Conservation (phyloP, 2,113 vertebrate species). For the Eira barbara region DNA sequence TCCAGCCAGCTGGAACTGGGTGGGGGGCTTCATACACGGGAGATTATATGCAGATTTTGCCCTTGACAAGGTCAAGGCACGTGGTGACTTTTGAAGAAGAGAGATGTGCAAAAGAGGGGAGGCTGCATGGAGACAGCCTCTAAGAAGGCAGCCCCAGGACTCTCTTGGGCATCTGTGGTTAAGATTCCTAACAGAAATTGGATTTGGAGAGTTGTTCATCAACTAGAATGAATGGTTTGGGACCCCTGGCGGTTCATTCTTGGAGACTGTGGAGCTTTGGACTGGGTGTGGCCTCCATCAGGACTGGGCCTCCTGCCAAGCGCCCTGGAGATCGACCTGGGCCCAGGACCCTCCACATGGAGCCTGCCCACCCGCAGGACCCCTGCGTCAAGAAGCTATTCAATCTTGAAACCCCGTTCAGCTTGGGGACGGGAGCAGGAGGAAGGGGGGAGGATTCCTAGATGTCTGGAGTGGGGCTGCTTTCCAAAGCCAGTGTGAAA, state of each 20-base stretch:
- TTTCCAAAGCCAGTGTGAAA: constrained; percentile 67
- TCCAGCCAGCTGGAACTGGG: constrained; percentile 55
- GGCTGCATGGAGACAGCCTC: constrained; percentile 63
- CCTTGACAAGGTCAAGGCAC: constrained; percentile 86
- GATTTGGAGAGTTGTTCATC: constrained; percentile 64
- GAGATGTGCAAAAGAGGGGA: constrained; percentile 70
- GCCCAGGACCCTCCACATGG: constrained; percentile 45
- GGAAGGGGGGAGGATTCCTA: not conserved
- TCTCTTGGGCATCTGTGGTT: constrained; percentile 29
- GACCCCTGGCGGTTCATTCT: constrained; percentile 74
- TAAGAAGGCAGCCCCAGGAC: constrained; percentile 64
- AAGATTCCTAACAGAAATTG: constrained; percentile 51
- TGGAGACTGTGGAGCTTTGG: constrained; percentile 40
- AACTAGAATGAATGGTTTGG: constrained; percentile 78
- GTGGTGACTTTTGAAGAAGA: constrained; percentile 77
- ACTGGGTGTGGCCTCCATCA: constrained; percentile 79
- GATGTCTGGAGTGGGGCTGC: constrained; percentile 10
- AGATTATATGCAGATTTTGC: constrained; percentile 83
- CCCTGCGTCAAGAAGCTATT: constrained; percentile 56
- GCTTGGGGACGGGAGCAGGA: constrained; percentile 9
- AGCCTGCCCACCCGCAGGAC: constrained; percentile 57
- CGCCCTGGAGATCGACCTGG: constrained; percentile 16
- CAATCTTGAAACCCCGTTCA: not conserved
- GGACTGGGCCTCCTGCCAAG: constrained; percentile 60
- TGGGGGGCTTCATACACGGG: constrained; percentile 70